Evolutionary conservation across 2,888 invertebrate genomes (phyloP), one percentile per base, ranked within the genome.

Genomic region (Drosophila anomelani): DNA sequence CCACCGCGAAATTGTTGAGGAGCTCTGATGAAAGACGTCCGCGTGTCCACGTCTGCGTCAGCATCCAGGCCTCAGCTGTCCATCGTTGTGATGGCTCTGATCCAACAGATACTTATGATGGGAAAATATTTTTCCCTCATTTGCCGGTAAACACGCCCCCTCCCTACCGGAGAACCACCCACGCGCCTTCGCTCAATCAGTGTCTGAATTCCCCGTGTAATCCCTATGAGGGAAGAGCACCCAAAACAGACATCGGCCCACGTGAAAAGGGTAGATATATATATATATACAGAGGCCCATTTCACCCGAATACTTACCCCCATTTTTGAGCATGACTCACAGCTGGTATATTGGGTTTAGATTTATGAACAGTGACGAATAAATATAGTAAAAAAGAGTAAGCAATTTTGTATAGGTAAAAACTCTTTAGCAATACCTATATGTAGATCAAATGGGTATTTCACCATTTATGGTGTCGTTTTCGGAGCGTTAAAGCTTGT

Each of bases 171-270:
- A 38, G n/a, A 46, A 20, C 36, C 62, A 23, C 62, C 60, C 63
- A 57, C 69, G 70, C 64, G 82, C 63, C 77, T 71, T 67, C 80
- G 54, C 61, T 79, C 63, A 74, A 77, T 80, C 83, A 85, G 29
- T 41, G 51, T 36, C 44, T 32, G 39, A 68, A 49, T 41, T 15
- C 17, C 15, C 23, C 10, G 23, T 46, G 43, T 64, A 57, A 75
- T 66, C 66, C 54, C 51, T 56, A 23, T 17, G 15, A n/a, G 17
- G 47, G 1, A 47, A 13, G 46, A 23, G 34, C 9, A 15, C n/a
- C n/a, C 17, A 44, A 13, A 32, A 32, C 9, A 20, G 34, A 47
- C n/a, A 47, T 8, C 34, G 38, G 13, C 38, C 73, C 73, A 71
- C 63, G 71, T 73, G 71, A 29, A 43, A 53, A 53, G 34, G 23